Base-by-base conservation (phyloP, 2,888 invertebrate species). In the Limnephilus marmoratus region DNA sequence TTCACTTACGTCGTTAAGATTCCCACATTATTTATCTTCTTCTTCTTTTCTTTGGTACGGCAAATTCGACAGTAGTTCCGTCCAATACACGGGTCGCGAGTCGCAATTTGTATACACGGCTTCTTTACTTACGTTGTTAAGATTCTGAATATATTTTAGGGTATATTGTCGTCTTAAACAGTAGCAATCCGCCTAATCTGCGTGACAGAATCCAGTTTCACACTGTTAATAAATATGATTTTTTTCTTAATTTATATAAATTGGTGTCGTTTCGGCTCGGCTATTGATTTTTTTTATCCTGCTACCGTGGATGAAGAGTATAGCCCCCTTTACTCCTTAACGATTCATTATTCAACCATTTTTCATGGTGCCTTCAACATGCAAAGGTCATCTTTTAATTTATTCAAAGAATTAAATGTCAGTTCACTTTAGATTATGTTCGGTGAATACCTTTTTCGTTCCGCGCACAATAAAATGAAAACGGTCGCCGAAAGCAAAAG, bases 341-440 rank as follows among this genome's bases (percentile, higher is more conserved):
- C 68, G 68, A 68, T 68, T 68, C 68, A 68, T 68, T n/a, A 68
- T 68, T 68, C 68, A n/a, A 68, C 24, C 68, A 68, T 68, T 68
- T 68, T 68, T 68, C 68, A 68, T 68, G 18, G n/a, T 68, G 68
- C 68, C 68, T 68, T 68, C 68, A 68, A 68, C 68, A 68, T 2
- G 68, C 68, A 68, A 68, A 68, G 68, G 68, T 68, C 68, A 68
- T n/a, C 68, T 68, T 68, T 68, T 68, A 68, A 68, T 68, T 68
- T 68, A 68, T 68, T 68, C 68, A 68, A 68, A 68, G 18, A 68
- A 68, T 68, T 68, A 68, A 68, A 68, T 68, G 68, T 68, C 68
- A 68, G 68, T 68, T 68, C 68, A 68, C 24, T 68, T 68, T 68
- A 68, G 68, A 68, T 68, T 68, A 68, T n/a, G 24, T 68, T 68